Evolutionary conservation across 2,113 vertebrate genomes (phyloP).

Genomic region (Murina feae): DNA sequence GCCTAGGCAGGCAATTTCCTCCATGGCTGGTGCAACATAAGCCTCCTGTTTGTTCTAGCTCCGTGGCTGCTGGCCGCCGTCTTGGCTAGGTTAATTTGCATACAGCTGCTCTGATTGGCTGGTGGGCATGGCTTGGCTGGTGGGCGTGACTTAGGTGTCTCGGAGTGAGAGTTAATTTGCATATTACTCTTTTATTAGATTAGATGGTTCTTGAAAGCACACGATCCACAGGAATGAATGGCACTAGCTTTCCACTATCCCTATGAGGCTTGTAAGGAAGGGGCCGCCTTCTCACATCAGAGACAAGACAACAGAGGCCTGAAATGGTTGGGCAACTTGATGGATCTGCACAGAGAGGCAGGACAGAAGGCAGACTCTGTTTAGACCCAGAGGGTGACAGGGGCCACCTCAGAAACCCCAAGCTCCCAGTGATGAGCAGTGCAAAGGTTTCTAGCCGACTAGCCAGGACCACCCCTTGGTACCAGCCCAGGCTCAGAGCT

Average conservation of each 20-base stretch:
- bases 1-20: no score
- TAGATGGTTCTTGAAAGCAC: neutral
- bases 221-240: neutral
- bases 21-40: no score
- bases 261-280: accelerated
- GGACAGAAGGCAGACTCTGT: accelerated
- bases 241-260: neutral
- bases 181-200: no score
- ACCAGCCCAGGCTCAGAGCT: neutral
- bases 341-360: neutral
- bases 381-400: neutral
- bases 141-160: no score
- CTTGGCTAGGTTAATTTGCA: no score
- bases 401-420: neutral
- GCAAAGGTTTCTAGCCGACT: neutral
- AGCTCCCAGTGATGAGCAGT: no score
- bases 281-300: accelerated
- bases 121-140: no score
- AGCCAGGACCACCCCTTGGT: neutral
- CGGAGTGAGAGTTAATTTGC: no score
- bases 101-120: no score
- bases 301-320: neutral
- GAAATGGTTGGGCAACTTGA: accelerated
- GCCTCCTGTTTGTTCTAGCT: no score
- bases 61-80: no score